Evolutionary conservation across 2,888 invertebrate genomes (phyloP).

Genomic region (Chaitophorus viminalis): DNA sequence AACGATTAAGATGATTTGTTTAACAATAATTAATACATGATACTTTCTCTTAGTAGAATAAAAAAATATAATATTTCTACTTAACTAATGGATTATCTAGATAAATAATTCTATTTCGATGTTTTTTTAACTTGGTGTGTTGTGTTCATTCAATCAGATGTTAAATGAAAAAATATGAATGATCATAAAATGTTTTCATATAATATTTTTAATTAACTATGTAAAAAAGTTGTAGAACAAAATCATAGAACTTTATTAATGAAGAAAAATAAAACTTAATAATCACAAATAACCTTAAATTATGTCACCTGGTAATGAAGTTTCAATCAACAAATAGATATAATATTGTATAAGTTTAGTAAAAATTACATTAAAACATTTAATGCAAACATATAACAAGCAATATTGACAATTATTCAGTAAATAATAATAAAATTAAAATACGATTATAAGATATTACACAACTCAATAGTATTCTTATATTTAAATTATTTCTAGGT

Average conservation of each 20-base stretch:
- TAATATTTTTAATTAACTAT: background rate
- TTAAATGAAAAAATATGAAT: background rate
- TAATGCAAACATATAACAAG: background rate
- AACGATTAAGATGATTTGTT: background rate
- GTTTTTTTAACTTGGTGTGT: background rate
- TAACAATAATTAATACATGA: background rate
- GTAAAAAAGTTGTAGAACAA: background rate
- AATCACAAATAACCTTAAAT: background rate
- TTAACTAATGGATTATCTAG: background rate
- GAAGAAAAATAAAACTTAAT: background rate
- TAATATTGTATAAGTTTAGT: background rate
- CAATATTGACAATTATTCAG: background rate
- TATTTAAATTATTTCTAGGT: conserved; percentile 19
- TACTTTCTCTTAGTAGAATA: background rate
- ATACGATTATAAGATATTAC: conserved; percentile 4
- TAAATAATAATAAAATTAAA: conserved; percentile 1
- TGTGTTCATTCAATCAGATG: background rate
- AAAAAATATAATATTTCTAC: background rate
- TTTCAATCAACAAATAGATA: background rate
- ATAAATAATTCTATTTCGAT: background rate
- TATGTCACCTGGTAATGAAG: background rate
- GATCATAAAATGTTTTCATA: background rate
- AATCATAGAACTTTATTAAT: background rate
- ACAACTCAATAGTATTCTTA: background rate
- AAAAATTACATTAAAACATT: background rate